These are phyloP conservation scores for Lagocephalus sceleratus DNA, from an alignment of 2,797 vertebrate species.

Conservation along the genomic window DNA sequence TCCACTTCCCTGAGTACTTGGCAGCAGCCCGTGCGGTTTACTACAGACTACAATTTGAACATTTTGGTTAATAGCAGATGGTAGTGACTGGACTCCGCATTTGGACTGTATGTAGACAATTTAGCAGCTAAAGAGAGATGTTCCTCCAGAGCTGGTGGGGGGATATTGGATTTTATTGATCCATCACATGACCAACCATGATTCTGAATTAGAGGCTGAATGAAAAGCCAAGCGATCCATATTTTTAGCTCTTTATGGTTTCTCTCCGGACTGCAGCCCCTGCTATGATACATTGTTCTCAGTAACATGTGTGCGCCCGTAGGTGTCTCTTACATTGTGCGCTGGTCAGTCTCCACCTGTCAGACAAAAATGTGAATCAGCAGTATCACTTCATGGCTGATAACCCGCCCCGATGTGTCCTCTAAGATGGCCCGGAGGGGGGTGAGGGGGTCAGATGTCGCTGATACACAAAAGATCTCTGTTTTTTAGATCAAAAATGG, in stretches of 20 bases:
- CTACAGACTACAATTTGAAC: background rate
- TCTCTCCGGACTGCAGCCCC: no score
- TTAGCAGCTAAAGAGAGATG: background rate
- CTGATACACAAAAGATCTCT: conserved; percentile 8
- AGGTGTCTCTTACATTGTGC: no score
- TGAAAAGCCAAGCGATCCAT: background rate
- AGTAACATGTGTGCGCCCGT: no score
- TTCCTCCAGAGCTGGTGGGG: background rate
- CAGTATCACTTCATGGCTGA: conserved; percentile 27
- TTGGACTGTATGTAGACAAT: background rate
- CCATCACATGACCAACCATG: background rate
- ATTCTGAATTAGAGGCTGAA: background rate
- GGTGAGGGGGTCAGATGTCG: conserved; percentile 1
- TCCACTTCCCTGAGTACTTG: conserved; percentile 11
- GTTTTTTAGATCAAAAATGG: background rate
- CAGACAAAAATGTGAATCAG: conserved; percentile 29
- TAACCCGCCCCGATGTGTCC: conserved; percentile 17
- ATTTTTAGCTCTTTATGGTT: background rate
- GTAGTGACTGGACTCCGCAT: background rate
- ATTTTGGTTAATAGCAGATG: background rate
- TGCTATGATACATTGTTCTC: no score
- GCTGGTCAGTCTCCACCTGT: background rate
- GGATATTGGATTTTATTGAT: background rate
- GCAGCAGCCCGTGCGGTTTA: background rate
- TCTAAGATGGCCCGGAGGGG: conserved; percentile 1